These are phyloP conservation scores for Orbicella faveolata DNA, from an alignment of 64 coral and sea anemone genomes.

Conservation along the genomic window DNA sequence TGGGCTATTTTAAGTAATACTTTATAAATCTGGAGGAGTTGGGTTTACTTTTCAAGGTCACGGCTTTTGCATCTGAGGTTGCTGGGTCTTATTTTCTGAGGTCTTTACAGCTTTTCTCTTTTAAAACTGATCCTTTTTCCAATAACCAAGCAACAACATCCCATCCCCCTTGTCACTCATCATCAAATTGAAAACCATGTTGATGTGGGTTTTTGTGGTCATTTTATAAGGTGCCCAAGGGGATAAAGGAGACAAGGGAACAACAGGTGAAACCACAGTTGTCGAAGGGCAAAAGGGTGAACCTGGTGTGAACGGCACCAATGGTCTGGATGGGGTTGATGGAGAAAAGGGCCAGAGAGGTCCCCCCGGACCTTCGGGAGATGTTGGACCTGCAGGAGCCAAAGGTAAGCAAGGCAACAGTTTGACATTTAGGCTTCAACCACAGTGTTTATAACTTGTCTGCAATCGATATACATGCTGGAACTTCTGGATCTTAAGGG, in stretches of 20 bases:
- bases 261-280: conserved; percentile 3
- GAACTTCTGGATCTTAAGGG: too few relatives aligned
- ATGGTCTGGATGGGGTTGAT: conserved; percentile 34
- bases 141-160: too few relatives aligned
- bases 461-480: too few relatives aligned
- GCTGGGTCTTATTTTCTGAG: too few relatives aligned
- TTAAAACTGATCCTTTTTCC: too few relatives aligned
- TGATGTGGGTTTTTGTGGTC: not conserved
- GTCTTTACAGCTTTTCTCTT: too few relatives aligned
- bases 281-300: conserved; percentile 41
- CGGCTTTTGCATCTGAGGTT: too few relatives aligned
- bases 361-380: conserved; percentile 30
- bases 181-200: not conserved
- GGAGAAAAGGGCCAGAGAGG: conserved; percentile 49
- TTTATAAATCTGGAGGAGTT: too few relatives aligned
- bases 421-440: not conserved
- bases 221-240: conserved; percentile 21
- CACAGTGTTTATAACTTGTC: not conserved
- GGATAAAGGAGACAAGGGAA: conserved; percentile 36
- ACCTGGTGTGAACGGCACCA: conserved; percentile 27
- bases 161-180: too few relatives aligned
- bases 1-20: too few relatives aligned
- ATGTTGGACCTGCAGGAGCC: not conserved
- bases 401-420: conserved; percentile 10
- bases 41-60: too few relatives aligned